Percentiles rank a stretch among this genome's conserved stretches.
phyloP scores from a whole-genome alignment of 1,140 invertebrate genomes.

The Neotoxoptera formosana region DNA sequence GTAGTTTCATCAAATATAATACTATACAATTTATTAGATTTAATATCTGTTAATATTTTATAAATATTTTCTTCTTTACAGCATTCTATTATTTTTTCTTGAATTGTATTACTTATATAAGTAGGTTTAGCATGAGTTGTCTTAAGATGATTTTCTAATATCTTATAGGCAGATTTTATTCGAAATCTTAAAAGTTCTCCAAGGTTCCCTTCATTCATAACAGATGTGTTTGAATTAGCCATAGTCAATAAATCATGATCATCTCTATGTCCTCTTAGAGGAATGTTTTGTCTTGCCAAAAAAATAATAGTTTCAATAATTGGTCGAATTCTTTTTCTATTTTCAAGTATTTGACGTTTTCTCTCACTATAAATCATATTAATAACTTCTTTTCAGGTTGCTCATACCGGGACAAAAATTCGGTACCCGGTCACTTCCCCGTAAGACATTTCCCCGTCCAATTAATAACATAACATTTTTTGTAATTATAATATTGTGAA shows the following conservation, averaged over 20 bases:
- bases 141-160: not conserved
- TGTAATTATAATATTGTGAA: too few relatives aligned
- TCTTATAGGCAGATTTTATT: not conserved
- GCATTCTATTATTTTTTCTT: not conserved
- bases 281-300: slow-evolving; percentile 61
- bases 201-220: too few relatives aligned
- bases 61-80: not conserved
- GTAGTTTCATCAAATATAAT: not conserved
- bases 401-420: slow-evolving; percentile 59
- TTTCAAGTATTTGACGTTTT: slow-evolving; percentile 60
- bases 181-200: slow-evolving; percentile 11
- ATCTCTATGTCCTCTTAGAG: slow-evolving; percentile 60
- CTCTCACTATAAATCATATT: slow-evolving; percentile 56
- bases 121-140: not conserved
- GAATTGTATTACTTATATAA: slow-evolving; percentile 18
- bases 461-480: too few relatives aligned
- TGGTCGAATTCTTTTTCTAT: slow-evolving; percentile 59
- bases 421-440: too few relatives aligned
- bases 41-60: slow-evolving; percentile 1
- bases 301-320: slow-evolving; percentile 61
- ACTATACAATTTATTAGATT: not conserved
- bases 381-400: slow-evolving; percentile 47
- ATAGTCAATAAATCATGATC: not conserved
- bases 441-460: too few relatives aligned
- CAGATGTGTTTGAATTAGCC: slow-evolving; percentile 52